Percentiles rank a stretch among this genome's conserved stretches.
phyloP scores from a whole-genome alignment of 2,797 vertebrate species.

The Karalla daura region DNA sequence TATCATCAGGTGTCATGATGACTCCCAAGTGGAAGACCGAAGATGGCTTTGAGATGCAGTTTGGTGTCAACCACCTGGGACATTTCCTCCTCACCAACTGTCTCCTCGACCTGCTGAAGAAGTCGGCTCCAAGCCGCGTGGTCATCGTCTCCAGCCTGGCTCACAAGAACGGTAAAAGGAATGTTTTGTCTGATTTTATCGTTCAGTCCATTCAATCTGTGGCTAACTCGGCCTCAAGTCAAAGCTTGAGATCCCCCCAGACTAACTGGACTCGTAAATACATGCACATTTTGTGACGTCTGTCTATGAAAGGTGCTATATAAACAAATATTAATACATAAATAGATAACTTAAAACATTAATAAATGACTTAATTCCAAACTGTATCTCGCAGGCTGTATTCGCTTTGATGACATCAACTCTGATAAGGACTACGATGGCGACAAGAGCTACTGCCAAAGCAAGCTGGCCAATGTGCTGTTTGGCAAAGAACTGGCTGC shows the following conservation, averaged over 20 bases:
- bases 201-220: too few relatives aligned
- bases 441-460: constrained; percentile 74
- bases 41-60: constrained; percentile 82
- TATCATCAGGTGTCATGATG: constrained; percentile 80
- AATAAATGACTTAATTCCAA: background rate
- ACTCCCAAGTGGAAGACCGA: constrained; percentile 79
- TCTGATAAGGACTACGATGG: constrained; percentile 71
- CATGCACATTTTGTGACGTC: too few relatives aligned
- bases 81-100: constrained; percentile 81
- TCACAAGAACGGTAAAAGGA: constrained; percentile 61
- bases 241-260: too few relatives aligned
- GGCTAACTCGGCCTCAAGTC: too few relatives aligned
- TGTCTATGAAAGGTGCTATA: too few relatives aligned
- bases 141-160: constrained; percentile 73
- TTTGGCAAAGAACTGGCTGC: constrained; percentile 78
- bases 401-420: constrained; percentile 84
- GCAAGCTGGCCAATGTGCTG: constrained; percentile 83
- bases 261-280: too few relatives aligned
- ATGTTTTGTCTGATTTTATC: background rate
- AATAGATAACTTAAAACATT: too few relatives aligned
- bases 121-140: constrained; percentile 69
- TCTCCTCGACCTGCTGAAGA: constrained; percentile 79
- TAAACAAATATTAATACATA: too few relatives aligned
- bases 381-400: constrained; percentile 58
- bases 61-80: constrained; percentile 81